Evolutionary conservation across 2,888 invertebrate genomes (phyloP), one percentile per base, ranked within the genome.

Genomic region (Sericinus montela): DNA sequence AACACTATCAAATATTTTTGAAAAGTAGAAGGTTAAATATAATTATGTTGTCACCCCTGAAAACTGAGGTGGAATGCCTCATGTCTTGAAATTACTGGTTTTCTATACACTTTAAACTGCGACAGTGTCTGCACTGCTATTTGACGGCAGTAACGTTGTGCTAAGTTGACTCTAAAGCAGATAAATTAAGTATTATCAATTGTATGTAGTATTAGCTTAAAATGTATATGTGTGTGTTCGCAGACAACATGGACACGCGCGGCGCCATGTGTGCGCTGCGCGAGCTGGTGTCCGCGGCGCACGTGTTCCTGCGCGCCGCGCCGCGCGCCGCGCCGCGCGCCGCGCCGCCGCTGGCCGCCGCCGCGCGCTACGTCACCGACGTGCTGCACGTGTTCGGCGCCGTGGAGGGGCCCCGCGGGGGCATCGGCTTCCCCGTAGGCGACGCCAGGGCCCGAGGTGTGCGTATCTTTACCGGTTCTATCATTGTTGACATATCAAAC

Each of bases 241-340:
- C 19, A 41, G 35, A 42, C 19, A 98, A 98, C 75, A 91, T 99
- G 48, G 98, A 99, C 84, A 99, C 99, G 0, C 93, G 96, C 60
- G 90, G 91, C n/a, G 94, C 94, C 0, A 71, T 99, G 45, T 97
- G 98, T 69, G 89, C 90, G 0, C 82, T 99, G 1, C 91, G 97
- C 52, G 97, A 97, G 68, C 82, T 99, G 41, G 94, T 98, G n/a
- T 90, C 93, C 1, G 88, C 92, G n/a, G 91, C 93, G 53, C 98
- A 99, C 85, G 90, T 95, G 59, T 99, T 98, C 80, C 90, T 98
- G 55, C 94, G 69, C 91, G 25, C 6, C 23, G 92, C 63, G 80
- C 88, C 58, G 79, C 78, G 52, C 72, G n/a, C n/a, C n/a, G n/a
- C n/a, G n/a, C 90, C 57, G 78, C 90, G 65, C 70, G 90, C 93